phyloP scores from a whole-genome alignment of 2,888 invertebrate species.

The Thymelicus sylvestris region DNA sequence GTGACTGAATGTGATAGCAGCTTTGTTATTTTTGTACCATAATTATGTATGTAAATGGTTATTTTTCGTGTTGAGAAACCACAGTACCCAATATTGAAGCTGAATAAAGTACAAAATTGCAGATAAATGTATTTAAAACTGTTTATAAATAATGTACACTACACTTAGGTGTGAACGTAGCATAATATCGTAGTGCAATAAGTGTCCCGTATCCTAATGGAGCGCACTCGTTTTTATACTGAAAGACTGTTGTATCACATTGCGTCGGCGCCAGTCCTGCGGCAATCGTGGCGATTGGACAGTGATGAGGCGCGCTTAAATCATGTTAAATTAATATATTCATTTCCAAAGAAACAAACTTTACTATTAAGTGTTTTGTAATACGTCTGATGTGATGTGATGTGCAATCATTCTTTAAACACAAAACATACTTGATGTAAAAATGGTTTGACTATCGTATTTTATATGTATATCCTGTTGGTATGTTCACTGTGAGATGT shows the following conservation, averaged over 20 bases:
- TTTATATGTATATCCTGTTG: constrained; percentile 74
- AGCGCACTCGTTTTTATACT: constrained; percentile 48
- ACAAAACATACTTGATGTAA: constrained; percentile 60
- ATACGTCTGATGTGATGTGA: constrained; percentile 59
- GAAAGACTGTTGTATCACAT: constrained; percentile 36
- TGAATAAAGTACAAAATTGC: constrained; percentile 82
- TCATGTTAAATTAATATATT: constrained; percentile 67
- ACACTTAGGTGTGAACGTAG: constrained; percentile 56
- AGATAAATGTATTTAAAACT: constrained; percentile 66
- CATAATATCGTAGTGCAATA: constrained; percentile 81
- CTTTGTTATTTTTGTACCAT: constrained; percentile 51
- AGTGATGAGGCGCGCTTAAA: constrained; percentile 59
- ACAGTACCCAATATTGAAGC: constrained; percentile 57
- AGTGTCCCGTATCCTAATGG: constrained; percentile 45
- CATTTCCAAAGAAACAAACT: constrained; percentile 73
- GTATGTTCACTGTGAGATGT: constrained; percentile 55
- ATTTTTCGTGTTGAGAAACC: constrained; percentile 51
- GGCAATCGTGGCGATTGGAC: constrained; percentile 57
- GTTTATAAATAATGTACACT: constrained; percentile 59
- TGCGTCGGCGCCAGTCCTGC: constrained; percentile 55
- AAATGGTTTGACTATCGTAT: constrained; percentile 57
- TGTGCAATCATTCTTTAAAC: constrained; percentile 66
- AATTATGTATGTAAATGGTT: constrained; percentile 55
- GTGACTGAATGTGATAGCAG: constrained; percentile 52
- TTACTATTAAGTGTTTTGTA: constrained; percentile 67